Evolutionary conservation across 2,113 vertebrate genomes (phyloP), one percentile per base, ranked within the genome.

Genomic region (Aleadryas rufinucha): DNA sequence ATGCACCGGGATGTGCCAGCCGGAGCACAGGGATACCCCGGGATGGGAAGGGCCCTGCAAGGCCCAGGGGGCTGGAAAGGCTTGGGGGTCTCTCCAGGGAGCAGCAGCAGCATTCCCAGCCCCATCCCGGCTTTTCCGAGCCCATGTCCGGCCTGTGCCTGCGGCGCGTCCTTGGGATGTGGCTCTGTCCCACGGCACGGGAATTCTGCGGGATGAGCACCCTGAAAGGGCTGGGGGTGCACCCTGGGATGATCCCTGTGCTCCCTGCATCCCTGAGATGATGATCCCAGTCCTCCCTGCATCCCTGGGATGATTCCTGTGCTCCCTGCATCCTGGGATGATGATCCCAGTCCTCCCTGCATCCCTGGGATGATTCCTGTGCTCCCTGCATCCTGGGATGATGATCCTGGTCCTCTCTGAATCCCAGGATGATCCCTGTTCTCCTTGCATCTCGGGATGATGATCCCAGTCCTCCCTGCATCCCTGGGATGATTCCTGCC

Each of bases 51-150:
- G 9, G 11, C n/a, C 19, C 50, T 15, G 39, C 2, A 2, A 28
- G 65, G 64, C 16, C 16, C 0, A 0, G 28, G 31, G 41, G 11
- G 21, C 50, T 6, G 16, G 19, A 0, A 3, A 53, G 22, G 13
- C 14, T 2, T 20, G n/a, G 15, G 59, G 12, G 2, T 44, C 8
- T 30, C 5, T 1, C 7, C 2, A 2, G 22, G 45, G 16, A 64
- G 52, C 17, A 54, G 56, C 10, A 22, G 30, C 45, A 52, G 37
- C 65, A 77, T 26, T 64, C 23, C 4, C 4, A 1, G 8, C 49
- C 65, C 65, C 31, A 42, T 65, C 56, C 84, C 3, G 16, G 16
- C 20, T 37, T 85, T 87, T n/a, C 69, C 35, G 2, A 50, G 69
- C 10, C 4, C 6, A 27, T 28, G 69, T 39, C 65, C 3, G 2